Conservation (phyloP, 2,113 vertebrate genomes). For the Terrapene triunguis region DNA sequence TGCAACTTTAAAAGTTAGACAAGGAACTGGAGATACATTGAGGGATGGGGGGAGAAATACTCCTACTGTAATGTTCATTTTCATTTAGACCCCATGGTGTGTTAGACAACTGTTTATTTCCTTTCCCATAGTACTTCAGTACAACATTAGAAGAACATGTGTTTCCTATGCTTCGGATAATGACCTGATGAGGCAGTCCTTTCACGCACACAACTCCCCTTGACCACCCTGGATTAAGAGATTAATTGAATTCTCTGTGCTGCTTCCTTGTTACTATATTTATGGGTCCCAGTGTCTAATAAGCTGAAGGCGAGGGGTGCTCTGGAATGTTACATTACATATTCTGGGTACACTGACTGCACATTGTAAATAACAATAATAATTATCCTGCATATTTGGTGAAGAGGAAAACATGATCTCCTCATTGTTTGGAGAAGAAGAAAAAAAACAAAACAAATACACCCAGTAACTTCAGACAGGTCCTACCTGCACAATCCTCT, state of each 20-base stretch:
- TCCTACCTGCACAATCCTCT: neutral
- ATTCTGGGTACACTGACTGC: neutral
- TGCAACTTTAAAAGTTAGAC: neutral
- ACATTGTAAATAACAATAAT: neutral
- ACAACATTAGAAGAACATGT: neutral
- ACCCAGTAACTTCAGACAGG: neutral
- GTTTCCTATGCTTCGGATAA: neutral
- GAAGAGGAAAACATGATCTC: neutral
- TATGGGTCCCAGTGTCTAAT: neutral
- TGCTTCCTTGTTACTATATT: neutral
- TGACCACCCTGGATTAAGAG: neutral
- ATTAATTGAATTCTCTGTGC: neutral
- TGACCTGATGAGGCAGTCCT: neutral
- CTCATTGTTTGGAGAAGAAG: fast-evolving
- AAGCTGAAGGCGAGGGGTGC: fast-evolving
- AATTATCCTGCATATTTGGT: neutral
- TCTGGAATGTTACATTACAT: fast-evolving
- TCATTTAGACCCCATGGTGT: slow-evolving; percentile 46
- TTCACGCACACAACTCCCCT: neutral
- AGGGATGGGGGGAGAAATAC: neutral
- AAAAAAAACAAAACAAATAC: slow-evolving; percentile 4
- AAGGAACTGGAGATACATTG: slow-evolving; percentile 27
- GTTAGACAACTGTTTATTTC: slow-evolving; percentile 38
- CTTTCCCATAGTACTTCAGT: neutral
- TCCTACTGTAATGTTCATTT: neutral